Evolutionary conservation across 2,113 vertebrate species (phyloP).

Genomic region (Hydropotes inermis): DNA sequence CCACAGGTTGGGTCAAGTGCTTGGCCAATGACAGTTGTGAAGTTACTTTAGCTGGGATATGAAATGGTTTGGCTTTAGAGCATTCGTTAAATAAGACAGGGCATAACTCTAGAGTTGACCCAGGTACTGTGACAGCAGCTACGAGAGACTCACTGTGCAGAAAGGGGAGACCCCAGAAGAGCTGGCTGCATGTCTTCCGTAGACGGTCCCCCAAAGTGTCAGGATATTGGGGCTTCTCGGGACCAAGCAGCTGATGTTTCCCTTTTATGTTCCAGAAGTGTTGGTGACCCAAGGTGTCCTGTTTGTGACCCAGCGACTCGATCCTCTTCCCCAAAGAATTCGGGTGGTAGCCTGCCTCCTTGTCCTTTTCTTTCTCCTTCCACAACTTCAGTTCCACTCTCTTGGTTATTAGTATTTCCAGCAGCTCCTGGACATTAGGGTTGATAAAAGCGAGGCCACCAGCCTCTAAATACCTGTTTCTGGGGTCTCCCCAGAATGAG

Average conservation of each 20-base stretch:
- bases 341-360: too few relatives aligned
- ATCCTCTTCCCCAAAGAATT: neutral
- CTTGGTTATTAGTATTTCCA: neutral
- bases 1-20: neutral
- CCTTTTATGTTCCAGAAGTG: neutral
- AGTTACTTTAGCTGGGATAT: rapidly evolving
- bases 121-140: neutral
- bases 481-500: neutral
- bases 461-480: neutral
- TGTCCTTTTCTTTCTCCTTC: too few relatives aligned
- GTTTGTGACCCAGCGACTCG: rapidly evolving
- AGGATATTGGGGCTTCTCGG: too few relatives aligned
- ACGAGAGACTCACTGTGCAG: conserved; percentile 17
- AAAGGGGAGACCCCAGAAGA: neutral
- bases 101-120: too few relatives aligned
- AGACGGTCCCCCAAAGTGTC: rapidly evolving
- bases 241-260: too few relatives aligned
- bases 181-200: neutral
- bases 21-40: neutral
- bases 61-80: neutral
- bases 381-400: neutral
- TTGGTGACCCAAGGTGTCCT: rapidly evolving
- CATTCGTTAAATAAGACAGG: neutral
- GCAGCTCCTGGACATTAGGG: neutral
- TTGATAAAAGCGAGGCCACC: neutral